These are phyloP conservation scores for Drosophila paranaensis DNA, from an alignment of 2,888 invertebrate species.

Conservation along the genomic window DNA sequence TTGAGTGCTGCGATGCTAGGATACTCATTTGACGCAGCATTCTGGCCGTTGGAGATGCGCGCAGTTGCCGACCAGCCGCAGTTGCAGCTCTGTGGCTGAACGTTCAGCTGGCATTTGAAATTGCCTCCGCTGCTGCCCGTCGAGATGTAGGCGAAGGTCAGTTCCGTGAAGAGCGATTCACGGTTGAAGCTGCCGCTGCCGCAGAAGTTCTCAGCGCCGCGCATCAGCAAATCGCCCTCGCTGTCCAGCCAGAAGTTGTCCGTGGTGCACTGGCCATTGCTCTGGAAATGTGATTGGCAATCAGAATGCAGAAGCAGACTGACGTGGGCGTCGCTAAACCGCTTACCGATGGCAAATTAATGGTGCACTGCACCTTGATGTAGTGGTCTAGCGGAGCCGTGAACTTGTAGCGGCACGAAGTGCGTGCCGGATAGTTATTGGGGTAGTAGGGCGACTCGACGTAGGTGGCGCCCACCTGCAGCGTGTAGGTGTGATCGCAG, in stretches of 20 bases:
- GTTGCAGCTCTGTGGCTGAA: constrained; percentile 70
- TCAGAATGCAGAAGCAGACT: neutral
- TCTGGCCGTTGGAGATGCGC: constrained; percentile 86
- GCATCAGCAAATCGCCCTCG: constrained; percentile 78
- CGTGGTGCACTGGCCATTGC: constrained; percentile 62
- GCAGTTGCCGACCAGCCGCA: constrained; percentile 83
- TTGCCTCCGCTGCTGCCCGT: constrained; percentile 50
- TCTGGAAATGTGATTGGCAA: constrained; percentile 28
- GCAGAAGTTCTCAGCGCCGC: constrained; percentile 77
- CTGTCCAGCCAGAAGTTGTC: constrained; percentile 81
- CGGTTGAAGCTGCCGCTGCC: constrained; percentile 70
- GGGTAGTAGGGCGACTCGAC: constrained; percentile 82
- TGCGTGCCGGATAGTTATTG: constrained; percentile 67
- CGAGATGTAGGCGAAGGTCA: constrained; percentile 80
- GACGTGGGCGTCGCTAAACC: neutral
- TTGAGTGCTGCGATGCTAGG: constrained; percentile 86
- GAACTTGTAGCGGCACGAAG: constrained; percentile 83
- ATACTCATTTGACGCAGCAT: constrained; percentile 86
- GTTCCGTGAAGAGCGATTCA: constrained; percentile 65
- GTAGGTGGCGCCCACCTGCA: constrained; percentile 60
- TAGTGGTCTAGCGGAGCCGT: constrained; percentile 76
- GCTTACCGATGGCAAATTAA: constrained; percentile 74
- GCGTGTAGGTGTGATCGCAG: constrained; percentile 70
- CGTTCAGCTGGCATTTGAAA: constrained; percentile 71
- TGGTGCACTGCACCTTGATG: constrained; percentile 70